These are phyloP conservation scores for Parauchenoglanis ngamensis DNA, from an alignment of 2,797 vertebrate genomes.

Conservation along the genomic window DNA sequence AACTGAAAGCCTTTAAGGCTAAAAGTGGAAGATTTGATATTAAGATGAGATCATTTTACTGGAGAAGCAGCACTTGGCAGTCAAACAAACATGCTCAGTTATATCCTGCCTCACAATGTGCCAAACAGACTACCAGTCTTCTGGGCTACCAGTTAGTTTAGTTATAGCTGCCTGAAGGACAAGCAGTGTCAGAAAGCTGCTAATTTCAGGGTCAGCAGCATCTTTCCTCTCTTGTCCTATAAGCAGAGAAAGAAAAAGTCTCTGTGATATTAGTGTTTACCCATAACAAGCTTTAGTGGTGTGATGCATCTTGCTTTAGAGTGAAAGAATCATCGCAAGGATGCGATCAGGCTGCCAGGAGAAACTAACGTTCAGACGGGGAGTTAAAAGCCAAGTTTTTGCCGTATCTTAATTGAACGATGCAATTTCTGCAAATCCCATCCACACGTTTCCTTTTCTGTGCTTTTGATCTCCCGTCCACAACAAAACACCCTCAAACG, in stretches of 20 bases:
- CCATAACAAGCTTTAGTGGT: background rate
- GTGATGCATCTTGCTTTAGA: too few species aligned
- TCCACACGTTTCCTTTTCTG: background rate
- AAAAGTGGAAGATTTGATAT: constrained; percentile 3
- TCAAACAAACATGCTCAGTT: background rate
- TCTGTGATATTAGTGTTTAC: background rate
- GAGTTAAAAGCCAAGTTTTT: background rate
- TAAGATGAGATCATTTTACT: background rate
- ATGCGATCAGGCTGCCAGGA: background rate
- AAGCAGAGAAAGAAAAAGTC: background rate
- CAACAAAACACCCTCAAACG: background rate
- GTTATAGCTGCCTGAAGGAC: background rate
- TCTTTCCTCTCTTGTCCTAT: background rate
- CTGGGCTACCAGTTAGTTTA: background rate
- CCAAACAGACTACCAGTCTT: background rate
- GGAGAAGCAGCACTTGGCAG: background rate
- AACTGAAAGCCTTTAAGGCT: background rate
- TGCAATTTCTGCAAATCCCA: background rate
- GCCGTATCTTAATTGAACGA: too few species aligned
- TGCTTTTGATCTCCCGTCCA: background rate
- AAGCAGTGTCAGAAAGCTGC: background rate
- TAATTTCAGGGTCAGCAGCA: background rate
- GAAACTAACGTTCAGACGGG: background rate
- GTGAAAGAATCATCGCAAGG: background rate
- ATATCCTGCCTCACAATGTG: background rate